Conservation (phyloP, 2,113 vertebrate genomes). For the Centrocercus urophasianus region DNA sequence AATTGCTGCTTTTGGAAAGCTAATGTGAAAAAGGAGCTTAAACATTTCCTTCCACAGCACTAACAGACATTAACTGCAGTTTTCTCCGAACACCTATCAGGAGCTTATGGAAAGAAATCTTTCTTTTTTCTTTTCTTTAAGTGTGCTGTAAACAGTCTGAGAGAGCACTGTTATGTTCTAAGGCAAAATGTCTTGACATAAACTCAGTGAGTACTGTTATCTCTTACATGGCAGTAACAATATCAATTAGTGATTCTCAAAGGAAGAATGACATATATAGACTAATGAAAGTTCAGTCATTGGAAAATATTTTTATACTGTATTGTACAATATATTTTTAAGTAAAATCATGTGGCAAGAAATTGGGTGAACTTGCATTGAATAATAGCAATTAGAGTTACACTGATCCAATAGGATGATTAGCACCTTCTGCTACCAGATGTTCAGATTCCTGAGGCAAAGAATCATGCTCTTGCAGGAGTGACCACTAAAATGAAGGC, state of each 20-base stretch:
- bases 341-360: neutral
- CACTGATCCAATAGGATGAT: neutral
- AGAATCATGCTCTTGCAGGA: neutral
- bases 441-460: neutral
- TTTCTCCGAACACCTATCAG: neutral
- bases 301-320: neutral
- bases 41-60: neutral
- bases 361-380: neutral
- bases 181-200: neutral
- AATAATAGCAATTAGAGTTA: neutral
- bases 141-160: neutral
- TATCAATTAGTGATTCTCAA: neutral
- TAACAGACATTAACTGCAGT: neutral
- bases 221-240: neutral
- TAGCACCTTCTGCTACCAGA: neutral
- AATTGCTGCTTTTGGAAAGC: constrained; percentile 21
- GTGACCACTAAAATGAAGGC: neutral
- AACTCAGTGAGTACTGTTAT: neutral
- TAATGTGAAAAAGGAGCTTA: neutral
- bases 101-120: neutral
- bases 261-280: neutral
- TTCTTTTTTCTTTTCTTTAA: neutral
- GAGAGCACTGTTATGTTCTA: neutral
- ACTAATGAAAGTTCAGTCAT: neutral
- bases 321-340: neutral